Base-by-base conservation (phyloP, 2,113 vertebrate genomes). In the Nibea coibor region DNA sequence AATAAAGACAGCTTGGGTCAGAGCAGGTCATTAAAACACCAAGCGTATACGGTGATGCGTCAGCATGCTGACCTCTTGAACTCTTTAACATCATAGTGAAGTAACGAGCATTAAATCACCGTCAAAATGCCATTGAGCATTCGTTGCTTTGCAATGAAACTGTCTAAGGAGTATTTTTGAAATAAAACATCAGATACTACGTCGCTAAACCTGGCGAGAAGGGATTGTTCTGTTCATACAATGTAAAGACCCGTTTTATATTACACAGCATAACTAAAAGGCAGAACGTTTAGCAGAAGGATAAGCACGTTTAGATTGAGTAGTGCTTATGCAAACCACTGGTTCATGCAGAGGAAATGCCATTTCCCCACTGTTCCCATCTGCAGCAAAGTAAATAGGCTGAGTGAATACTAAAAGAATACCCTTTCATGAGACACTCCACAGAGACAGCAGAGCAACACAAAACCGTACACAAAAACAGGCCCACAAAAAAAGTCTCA, bases 1-100 rank as follows among this genome's bases (percentile, higher is more conserved):
- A 94, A 94, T 92, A 93, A 93, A 91, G 91, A 88, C 85, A 69
- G 84, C 89, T 83, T 84, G 88, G 91, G 89, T 92, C 89, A 91
- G 68, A 79, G 85, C 78, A 89, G 84, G 90, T 87, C 89, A 87
- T 79, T 89, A 58, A 88, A 89, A 90, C 89, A 81, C 73, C 61
- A 72, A 79, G 83, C 53, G 11, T 77, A 72, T 76, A 85, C 65
- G 59, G 66, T 28, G 80, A 86, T 63, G 72, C 10, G 10, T 89
- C 65, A 72, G 70, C 59, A 69, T 61, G 19, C 63, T 80, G 42
- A 88, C 78, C 50, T 48, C 22, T 31, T 70, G 20, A 71, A 79
- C 59, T 53, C 28, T 72, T 68, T 56, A 75, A 75, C 43, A 67
- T 73, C 63, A 72, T 0, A 26, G 45, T 54, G 35, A 82, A 65